Evolutionary conservation across 64 coral and sea anemone genomes (phyloP).

Genomic region (Catalaphyllia jardinei): DNA sequence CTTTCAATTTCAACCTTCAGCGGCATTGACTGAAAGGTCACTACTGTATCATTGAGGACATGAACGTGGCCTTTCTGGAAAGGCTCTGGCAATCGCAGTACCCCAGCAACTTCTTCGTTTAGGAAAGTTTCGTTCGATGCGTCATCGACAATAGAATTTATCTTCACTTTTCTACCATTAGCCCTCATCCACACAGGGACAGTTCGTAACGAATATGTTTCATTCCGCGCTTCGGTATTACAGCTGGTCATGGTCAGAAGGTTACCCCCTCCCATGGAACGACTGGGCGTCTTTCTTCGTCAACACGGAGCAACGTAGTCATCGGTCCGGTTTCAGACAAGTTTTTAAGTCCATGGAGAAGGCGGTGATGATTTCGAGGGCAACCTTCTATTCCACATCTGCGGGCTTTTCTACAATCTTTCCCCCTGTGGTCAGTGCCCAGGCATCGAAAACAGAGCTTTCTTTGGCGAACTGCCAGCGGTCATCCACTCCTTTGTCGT

Average conservation of each 20-base stretch:
- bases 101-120: constrained; percentile 55
- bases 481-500: background rate
- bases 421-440: background rate
- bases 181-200: constrained; percentile 56
- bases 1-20: no score
- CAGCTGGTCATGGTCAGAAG: background rate
- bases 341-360: constrained; percentile 42
- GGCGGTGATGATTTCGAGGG: constrained; percentile 18
- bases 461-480: constrained; percentile 59
- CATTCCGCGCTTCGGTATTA: background rate
- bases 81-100: constrained; percentile 19
- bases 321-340: background rate
- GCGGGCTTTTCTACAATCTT: background rate
- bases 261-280: background rate
- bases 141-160: constrained; percentile 67
- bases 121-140: constrained; percentile 66
- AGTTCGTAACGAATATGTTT: constrained; percentile 49
- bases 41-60: no score
- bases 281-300: background rate
- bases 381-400: constrained; percentile 45
- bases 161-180: constrained; percentile 50
- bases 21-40: no score
- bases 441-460: constrained; percentile 7
- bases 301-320: constrained; percentile 5
- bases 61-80: constrained; percentile 32